These are phyloP conservation scores for Coleophora deauratella DNA, from an alignment of 2,888 invertebrate genomes.

Conservation along the genomic window DNA sequence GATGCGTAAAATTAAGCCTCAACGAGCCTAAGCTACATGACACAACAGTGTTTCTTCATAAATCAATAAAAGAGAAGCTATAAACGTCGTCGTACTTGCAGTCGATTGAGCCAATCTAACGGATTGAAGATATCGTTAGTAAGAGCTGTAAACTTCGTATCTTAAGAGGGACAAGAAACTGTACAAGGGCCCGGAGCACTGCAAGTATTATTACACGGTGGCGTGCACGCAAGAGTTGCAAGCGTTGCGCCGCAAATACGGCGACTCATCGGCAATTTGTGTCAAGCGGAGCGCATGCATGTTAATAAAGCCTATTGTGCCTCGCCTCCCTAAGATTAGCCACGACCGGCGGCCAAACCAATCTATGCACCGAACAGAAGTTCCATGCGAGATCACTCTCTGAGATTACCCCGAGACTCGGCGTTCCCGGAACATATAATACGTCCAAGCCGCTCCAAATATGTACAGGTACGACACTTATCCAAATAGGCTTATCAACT, in stretches of 20 bases:
- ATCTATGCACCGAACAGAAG: slow-evolving; percentile 8
- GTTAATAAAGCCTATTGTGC: slow-evolving; percentile 66
- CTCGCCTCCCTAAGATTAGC: slow-evolving; percentile 44
- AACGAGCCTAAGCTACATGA: slow-evolving; percentile 46
- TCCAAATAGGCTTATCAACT: neutral
- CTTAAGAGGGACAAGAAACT: too few relatives aligned
- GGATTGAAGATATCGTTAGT: too few relatives aligned
- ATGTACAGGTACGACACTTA: too few relatives aligned
- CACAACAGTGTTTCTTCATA: neutral
- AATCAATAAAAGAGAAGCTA: too few relatives aligned
- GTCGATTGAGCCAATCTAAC: too few relatives aligned
- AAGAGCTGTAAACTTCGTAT: too few relatives aligned
- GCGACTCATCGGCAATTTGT: slow-evolving; percentile 59
- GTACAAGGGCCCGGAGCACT: too few relatives aligned
- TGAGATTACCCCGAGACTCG: slow-evolving; percentile 3
- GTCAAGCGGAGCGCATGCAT: slow-evolving; percentile 48
- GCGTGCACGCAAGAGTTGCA: neutral
- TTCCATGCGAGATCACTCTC: slow-evolving; percentile 7
- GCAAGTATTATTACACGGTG: slow-evolving; percentile 3
- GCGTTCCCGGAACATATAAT: too few relatives aligned
- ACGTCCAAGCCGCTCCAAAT: too few relatives aligned
- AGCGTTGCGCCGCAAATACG: slow-evolving; percentile 21
- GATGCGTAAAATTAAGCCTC: slow-evolving; percentile 65
- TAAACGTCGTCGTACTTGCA: too few relatives aligned
- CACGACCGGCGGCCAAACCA: slow-evolving; percentile 11